A percentile compares a stretch with the other conserved stretches of the same genome.
Conservation (phyloP, 2,888 invertebrate genomes). For the Microchrysa polita region DNA sequence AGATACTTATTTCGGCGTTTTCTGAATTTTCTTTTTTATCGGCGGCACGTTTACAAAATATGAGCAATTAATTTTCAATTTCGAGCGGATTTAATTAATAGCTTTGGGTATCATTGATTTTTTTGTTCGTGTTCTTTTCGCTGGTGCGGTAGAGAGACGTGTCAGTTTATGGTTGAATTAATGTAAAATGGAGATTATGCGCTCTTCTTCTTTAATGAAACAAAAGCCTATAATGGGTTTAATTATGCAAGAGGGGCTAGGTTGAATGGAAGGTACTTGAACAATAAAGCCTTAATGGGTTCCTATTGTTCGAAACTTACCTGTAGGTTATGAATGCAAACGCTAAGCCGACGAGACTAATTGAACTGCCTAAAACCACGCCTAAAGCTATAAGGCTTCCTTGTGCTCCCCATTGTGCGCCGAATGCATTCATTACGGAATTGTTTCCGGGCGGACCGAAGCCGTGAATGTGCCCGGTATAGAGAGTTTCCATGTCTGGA, state of each 20-base stretch:
- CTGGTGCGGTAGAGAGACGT: no score
- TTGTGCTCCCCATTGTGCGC: conserved; percentile 62
- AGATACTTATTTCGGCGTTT: background rate
- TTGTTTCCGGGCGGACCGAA: conserved; percentile 53
- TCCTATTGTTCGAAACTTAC: conserved; percentile 58
- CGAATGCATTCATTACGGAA: conserved; percentile 51
- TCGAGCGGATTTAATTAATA: background rate
- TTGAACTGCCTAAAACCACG: conserved; percentile 73
- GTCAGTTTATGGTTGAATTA: no score
- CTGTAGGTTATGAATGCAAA: conserved; percentile 78
- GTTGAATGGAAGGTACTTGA: no score
- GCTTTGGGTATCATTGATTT: background rate
- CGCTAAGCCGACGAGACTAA: conserved; percentile 73
- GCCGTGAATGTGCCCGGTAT: conserved; percentile 55
- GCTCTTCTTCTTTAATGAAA: no score
- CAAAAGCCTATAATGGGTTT: no score
- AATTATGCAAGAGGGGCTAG: no score
- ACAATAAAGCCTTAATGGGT: background rate
- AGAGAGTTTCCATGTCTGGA: conserved; percentile 55
- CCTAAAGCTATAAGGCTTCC: conserved; percentile 72
- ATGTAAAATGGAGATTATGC: no score
- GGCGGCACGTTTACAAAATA: background rate
- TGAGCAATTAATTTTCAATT: conserved; percentile 11
- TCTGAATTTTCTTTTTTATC: no score
- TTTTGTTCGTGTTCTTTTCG: no score